Base-by-base conservation (phyloP, 2,888 invertebrate genomes). In the Lycaena phlaeas region DNA sequence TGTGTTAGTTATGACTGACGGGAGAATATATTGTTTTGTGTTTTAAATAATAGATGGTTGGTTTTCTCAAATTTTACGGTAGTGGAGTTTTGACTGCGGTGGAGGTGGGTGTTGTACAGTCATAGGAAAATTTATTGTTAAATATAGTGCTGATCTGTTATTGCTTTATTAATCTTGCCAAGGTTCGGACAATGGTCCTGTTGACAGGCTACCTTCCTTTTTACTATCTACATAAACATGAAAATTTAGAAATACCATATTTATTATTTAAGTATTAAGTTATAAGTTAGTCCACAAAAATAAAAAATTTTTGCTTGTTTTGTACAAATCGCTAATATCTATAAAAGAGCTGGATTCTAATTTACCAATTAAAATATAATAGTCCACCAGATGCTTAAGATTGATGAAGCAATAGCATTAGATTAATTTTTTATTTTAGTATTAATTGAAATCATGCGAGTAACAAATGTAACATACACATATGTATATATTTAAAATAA, bases 71-170 rank as follows among this genome's bases (percentile, higher is more conserved):
- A 47, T 50, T 49, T 49, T 48, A 49, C 39, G 45, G 46, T 46
- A 45, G 48, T n/a, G n/a, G 43, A 41, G 46, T 45, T 46, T 53
- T 41, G 51, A 45, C 41, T 44, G n/a, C n/a, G 55, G 53, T 55
- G 52, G 49, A 45, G 54, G 55, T 53, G 43, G 52, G 51, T 52
- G 51, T 50, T 60, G 61, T 62, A 61, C 61, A 61, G 63, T 50
- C 42, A 51, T 61, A 61, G 59, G 56, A 56, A 61, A 57, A 57
- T 56, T 56, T 56, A 49, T 52, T 51, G 50, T 61, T 48, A 50
- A 55, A 52, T 45, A 36, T 59, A 57, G 50, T 48, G 50, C 51
- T 57, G 51, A 42, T 45, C 36, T 45, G 30, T 44, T 53, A 47
- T 56, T 55, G 47, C 54, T 59, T 47, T 43, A 46, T 54, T 52